Conservation (phyloP, 2,797 vertebrate species). For the Sebastes minor region DNA sequence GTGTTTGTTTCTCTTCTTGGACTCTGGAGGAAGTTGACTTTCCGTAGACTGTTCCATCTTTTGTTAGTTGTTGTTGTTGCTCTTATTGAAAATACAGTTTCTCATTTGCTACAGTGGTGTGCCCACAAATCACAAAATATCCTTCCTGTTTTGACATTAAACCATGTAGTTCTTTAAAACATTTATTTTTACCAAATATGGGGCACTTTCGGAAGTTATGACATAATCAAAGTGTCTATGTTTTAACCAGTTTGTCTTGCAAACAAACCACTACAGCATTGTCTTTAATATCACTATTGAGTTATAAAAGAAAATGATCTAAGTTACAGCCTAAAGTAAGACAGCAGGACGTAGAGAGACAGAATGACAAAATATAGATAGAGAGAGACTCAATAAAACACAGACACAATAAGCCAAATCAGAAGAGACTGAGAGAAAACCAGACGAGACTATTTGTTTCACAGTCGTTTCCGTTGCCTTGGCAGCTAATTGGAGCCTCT, state of each 20-base stretch:
- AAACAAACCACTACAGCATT: not conserved
- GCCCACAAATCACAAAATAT: slow-evolving; percentile 7
- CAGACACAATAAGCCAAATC: not conserved
- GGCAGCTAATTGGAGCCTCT: slow-evolving; percentile 66
- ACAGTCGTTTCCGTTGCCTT: slow-evolving; percentile 45
- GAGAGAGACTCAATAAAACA: not conserved
- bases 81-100: slow-evolving; percentile 11
- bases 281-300: not conserved
- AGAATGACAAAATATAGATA: not conserved
- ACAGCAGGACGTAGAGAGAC: not conserved
- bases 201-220: not conserved
- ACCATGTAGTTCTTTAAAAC: not conserved
- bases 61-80: not conserved
- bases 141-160: slow-evolving; percentile 1
- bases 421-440: slow-evolving; percentile 25
- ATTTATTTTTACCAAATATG: not conserved
- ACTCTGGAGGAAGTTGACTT: not conserved
- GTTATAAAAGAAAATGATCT: not conserved
- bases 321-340: not conserved
- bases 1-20: not conserved
- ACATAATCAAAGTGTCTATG: not conserved
- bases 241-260: not conserved
- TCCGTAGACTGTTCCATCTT: not conserved
- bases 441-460: slow-evolving; percentile 40
- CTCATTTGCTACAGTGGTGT: not conserved